Evolutionary conservation across 2,797 vertebrate genomes (phyloP).

Genomic region (Eleutherodactylus coqui): DNA sequence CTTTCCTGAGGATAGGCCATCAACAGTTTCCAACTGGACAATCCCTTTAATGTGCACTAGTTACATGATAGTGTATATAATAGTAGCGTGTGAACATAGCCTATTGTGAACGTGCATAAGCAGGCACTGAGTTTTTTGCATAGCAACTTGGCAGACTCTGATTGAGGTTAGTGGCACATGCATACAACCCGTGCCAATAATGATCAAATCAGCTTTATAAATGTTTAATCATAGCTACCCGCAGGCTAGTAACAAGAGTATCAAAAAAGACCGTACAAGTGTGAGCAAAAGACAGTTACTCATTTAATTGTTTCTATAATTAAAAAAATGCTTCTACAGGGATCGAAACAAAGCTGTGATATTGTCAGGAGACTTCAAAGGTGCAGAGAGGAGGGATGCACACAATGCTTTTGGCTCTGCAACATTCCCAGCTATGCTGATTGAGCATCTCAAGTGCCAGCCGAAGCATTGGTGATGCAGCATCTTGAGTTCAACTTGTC

Average conservation of each 20-base stretch:
- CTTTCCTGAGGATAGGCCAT: too few relatives aligned
- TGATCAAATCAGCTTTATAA: slow-evolving; percentile 26
- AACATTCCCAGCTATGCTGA: neutral
- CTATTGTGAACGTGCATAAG: neutral
- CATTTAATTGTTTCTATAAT: slow-evolving; percentile 55
- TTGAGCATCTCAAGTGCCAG: slow-evolving; percentile 1
- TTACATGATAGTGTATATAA: neutral
- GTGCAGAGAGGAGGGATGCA: slow-evolving; percentile 39
- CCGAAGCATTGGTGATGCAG: neutral
- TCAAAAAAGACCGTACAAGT: slow-evolving; percentile 18
- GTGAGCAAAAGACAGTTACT: slow-evolving; percentile 32
- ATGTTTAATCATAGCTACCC: slow-evolving; percentile 26
- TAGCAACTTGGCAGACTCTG: neutral
- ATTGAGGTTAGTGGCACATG: slow-evolving; percentile 29
- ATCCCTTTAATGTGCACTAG: neutral
- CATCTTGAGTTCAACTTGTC: neutral
- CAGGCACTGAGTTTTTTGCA: neutral
- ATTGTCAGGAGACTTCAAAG: slow-evolving; percentile 56
- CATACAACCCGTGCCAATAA: neutral
- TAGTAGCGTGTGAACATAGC: neutral
- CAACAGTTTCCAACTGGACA: too few relatives aligned
- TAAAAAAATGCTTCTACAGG: slow-evolving; percentile 19
- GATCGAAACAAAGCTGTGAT: slow-evolving; percentile 29
- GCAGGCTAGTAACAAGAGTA: slow-evolving; percentile 30
- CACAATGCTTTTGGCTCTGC: slow-evolving; percentile 59